Evolutionary conservation across 2,797 vertebrate genomes (phyloP).

Genomic region (Myotis daubentonii): DNA sequence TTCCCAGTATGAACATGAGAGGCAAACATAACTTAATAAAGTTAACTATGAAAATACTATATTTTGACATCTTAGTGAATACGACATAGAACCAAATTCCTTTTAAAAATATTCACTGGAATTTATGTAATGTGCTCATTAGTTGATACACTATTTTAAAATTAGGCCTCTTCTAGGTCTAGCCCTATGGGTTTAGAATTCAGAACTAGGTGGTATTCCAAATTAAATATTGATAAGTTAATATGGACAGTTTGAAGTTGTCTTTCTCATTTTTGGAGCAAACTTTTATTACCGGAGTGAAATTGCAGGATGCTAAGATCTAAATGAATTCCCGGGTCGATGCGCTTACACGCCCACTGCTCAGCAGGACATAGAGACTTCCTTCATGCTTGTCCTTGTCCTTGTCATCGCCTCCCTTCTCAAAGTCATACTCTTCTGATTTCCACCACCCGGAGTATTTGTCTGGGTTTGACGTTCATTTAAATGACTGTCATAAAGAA

Average conservation of each 20-base stretch:
- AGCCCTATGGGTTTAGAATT: not conserved
- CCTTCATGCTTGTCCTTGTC: not conserved
- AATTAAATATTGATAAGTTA: not conserved
- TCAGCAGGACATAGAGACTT: not conserved
- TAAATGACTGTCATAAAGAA: not conserved
- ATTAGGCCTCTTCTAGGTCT: not conserved
- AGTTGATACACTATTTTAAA: not conserved
- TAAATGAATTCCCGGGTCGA: not conserved
- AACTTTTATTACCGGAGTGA: not conserved
- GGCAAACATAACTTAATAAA: not conserved
- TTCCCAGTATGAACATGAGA: not conserved
- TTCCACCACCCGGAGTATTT: not conserved
- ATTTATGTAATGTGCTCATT: not conserved
- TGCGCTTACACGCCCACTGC: not conserved
- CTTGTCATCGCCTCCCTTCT: not conserved
- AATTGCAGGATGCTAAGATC: not conserved
- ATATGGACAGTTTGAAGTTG: not conserved
- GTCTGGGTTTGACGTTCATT: not conserved
- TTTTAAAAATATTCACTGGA: not conserved
- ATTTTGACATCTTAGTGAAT: not conserved
- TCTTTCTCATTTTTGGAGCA: not conserved
- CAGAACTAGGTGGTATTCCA: not conserved
- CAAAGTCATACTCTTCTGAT: not conserved
- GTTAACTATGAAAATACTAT: not conserved
- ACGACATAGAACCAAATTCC: not conserved